Evolutionary conservation across 2,113 vertebrate species (phyloP).

Genomic region (Bujurquina vittata): DNA sequence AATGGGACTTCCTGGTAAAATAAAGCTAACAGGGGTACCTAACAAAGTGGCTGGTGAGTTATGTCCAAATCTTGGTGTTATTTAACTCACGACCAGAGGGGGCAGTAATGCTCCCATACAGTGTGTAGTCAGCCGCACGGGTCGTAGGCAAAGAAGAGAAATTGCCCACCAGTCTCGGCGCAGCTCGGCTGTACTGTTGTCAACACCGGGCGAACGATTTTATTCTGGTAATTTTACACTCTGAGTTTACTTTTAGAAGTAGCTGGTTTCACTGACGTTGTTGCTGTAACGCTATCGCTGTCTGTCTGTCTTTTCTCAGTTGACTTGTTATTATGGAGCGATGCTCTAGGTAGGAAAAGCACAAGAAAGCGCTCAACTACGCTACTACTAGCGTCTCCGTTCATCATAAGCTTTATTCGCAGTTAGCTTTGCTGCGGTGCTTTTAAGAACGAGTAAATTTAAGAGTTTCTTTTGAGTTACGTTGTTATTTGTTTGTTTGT

Average conservation of each 20-base stretch:
- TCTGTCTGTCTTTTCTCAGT: conserved; percentile 45
- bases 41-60: too few species aligned
- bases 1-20: too few species aligned
- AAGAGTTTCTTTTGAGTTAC: background rate
- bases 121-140: background rate
- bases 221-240: background rate
- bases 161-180: background rate
- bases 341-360: conserved; percentile 59
- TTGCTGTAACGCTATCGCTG: background rate
- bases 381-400: conserved; percentile 30
- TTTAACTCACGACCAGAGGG: background rate
- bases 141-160: conserved; percentile 7
- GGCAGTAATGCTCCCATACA: background rate
- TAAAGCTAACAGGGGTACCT: too few species aligned
- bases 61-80: background rate
- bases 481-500: background rate
- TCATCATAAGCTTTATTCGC: background rate
- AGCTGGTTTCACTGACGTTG: background rate
- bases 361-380: background rate
- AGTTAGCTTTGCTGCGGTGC: background rate
- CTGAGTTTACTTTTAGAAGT: background rate
- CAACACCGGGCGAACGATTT: background rate
- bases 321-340: conserved; percentile 58
- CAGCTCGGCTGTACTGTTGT: background rate
- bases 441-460: background rate